Evolutionary conservation across 2,888 invertebrate genomes (phyloP).

Genomic region (Cataglyphis rosenhaueri): DNA sequence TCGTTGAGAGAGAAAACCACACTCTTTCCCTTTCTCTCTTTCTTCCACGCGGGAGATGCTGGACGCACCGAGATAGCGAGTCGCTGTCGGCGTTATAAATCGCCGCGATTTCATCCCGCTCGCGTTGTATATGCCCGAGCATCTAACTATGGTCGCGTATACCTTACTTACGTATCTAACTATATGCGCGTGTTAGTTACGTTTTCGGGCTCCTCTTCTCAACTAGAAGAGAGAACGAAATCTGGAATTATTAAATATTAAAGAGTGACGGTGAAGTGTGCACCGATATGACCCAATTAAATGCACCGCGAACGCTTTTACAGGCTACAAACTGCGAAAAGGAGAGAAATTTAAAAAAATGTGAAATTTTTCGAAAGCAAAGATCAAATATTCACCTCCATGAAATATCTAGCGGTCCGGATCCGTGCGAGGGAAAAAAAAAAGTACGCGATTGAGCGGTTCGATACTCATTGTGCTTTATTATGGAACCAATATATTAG

Average conservation of each 20-base stretch:
- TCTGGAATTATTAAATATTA: constrained; percentile 53
- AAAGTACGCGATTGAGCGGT: not conserved
- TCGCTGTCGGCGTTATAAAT: constrained; percentile 66
- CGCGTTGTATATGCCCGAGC: constrained; percentile 31
- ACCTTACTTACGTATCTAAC: not conserved
- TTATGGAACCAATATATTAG: not conserved
- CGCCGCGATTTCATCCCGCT: constrained; percentile 63
- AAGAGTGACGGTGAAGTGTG: constrained; percentile 37
- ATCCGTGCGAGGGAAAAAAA: not conserved
- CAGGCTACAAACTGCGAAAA: not conserved
- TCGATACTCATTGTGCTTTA: constrained; percentile 10
- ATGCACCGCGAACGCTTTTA: not conserved
- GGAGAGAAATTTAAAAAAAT: constrained; percentile 21
- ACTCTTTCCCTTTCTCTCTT: too few species aligned
- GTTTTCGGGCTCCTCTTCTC: constrained; percentile 20
- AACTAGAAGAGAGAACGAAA: not conserved
- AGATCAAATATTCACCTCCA: not conserved
- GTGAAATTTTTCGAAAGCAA: not conserved
- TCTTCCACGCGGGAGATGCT: constrained; percentile 59
- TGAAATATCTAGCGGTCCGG: not conserved
- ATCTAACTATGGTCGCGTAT: constrained; percentile 31
- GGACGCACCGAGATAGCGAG: constrained; percentile 65
- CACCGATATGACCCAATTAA: constrained; percentile 51
- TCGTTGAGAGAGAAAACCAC: constrained; percentile 43
- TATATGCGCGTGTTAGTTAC: constrained; percentile 11